Evolutionary conservation across 2,888 invertebrate genomes (phyloP), one percentile per base, ranked within the genome.

Genomic region (Frankliniella fusca): DNA sequence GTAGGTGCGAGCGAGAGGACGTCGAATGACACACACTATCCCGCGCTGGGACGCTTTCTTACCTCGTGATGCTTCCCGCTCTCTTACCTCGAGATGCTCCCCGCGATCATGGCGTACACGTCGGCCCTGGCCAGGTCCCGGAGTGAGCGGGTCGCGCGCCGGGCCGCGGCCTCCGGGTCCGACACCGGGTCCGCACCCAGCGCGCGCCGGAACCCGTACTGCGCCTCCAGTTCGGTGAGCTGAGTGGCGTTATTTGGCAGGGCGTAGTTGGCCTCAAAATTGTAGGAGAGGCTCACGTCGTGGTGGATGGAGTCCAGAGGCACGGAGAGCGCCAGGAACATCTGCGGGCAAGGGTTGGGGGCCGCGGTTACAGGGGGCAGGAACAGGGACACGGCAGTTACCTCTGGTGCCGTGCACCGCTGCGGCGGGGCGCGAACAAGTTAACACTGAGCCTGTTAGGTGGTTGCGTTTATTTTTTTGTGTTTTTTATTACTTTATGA

Each of bases 101-200:
- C 70, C 70, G 27, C 27, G 70, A 76, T 23, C 3, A 90, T 88
- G 15, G 88, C 89, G 86, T 92, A 92, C 23, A 91, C 88, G 80
- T 90, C 87, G 83, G 88, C 89, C 85, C 92, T 89, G 49, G 91
- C 90, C 83, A 92, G 89, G 86, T 90, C 90, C 20, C 91, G 88
- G 83, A 88, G 90, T 83, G 88, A 89, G 18, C 90, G 87, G 3
- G 88, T 87, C 48, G 82, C 85, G 83, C 20, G 84, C 82, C 50
- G 85, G 86, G 49, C 88, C 86, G 38, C 86, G 84, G 82, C 65
- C 28, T 54, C 23, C 70, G 70, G 70, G 23, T 65, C n/a, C 20
- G 70, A 9, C 70, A 8, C 10, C 65, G 38, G 38, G 38, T 38
- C 38, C 76, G 54, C 76, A 61, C 10, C 70, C 70, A 23, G 70